Conservation (phyloP, 2,888 invertebrate species). For the Isotomurus palustris region DNA sequence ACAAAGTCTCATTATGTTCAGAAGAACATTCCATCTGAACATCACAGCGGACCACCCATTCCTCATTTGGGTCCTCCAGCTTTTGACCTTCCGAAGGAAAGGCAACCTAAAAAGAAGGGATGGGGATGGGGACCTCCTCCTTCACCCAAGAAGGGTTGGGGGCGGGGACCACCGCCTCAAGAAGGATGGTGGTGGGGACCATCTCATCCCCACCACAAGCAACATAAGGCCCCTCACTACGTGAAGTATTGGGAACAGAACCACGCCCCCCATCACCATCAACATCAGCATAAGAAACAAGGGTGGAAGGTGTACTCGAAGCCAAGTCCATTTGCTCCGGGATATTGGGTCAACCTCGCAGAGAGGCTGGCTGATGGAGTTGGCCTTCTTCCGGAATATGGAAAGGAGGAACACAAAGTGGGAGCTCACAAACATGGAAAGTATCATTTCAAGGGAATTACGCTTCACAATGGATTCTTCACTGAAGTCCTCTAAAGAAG, state of each 20-base stretch:
- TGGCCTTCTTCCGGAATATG: constrained; percentile 29
- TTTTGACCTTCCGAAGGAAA: background rate
- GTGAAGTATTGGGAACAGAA: constrained; percentile 9
- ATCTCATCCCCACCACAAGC: background rate
- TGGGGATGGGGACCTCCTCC: background rate
- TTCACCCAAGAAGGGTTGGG: background rate
- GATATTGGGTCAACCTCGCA: background rate
- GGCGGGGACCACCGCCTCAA: background rate
- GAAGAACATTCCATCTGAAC: background rate
- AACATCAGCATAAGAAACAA: background rate
- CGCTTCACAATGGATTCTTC: constrained; percentile 31
- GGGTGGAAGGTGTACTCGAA: background rate
- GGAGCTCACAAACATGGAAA: constrained; percentile 23
- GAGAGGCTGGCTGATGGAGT: constrained; percentile 4
- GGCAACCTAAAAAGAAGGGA: background rate
- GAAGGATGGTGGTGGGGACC: too few relatives aligned
- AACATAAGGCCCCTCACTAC: background rate
- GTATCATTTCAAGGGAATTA: constrained; percentile 25
- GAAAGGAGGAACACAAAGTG: constrained; percentile 20
- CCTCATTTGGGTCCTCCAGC: background rate
- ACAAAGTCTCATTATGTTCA: background rate
- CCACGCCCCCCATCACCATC: background rate
- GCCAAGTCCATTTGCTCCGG: background rate
- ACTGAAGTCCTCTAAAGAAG: constrained; percentile 26
- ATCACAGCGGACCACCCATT: background rate